Percentiles rank a stretch among this genome's conserved stretches.
These are phyloP conservation scores for Acanthaster planci DNA, from an alignment of 35 echinoderm and acorn worm genomes.

Conservation along the genomic window DNA sequence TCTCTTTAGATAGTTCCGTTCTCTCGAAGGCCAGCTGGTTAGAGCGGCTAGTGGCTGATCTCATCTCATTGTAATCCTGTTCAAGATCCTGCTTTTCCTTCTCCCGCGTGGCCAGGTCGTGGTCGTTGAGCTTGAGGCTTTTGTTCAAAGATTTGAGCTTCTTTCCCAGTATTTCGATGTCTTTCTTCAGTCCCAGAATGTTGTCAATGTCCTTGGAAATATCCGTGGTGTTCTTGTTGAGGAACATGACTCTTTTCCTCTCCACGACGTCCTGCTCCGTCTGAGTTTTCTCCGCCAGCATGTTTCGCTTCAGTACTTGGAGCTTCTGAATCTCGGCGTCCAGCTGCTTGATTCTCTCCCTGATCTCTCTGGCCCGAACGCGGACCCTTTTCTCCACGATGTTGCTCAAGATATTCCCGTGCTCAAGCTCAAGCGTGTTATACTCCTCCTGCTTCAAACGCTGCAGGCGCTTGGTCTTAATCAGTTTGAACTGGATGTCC, in stretches of 20 bases:
- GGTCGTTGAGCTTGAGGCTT: conserved; percentile 73
- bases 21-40: conserved; percentile 91
- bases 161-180: conserved; percentile 78
- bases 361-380: conserved; percentile 76
- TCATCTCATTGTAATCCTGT: conserved; percentile 64
- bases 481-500: conserved; percentile 90
- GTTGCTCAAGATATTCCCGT: conserved; percentile 67
- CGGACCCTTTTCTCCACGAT: conserved; percentile 94
- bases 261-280: conserved; percentile 82
- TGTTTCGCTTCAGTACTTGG: conserved; percentile 39
- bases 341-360: conserved; percentile 71
- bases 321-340: conserved; percentile 77
- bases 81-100: conserved; percentile 72
- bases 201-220: conserved; percentile 74
- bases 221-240: conserved; percentile 75
- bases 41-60: conserved; percentile 66
- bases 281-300: conserved; percentile 58
- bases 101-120: conserved; percentile 63
- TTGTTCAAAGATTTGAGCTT: conserved; percentile 84
- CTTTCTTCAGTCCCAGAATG: conserved; percentile 78
- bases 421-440: conserved; percentile 82
- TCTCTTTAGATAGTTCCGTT: conserved; percentile 84
- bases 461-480: conserved; percentile 81
- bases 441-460: conserved; percentile 95
- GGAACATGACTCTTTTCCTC: conserved; percentile 65